Evolutionary conservation across 2,888 invertebrate species (phyloP), one percentile per base, ranked within the genome.

Genomic region (Blastobasis adustella): DNA sequence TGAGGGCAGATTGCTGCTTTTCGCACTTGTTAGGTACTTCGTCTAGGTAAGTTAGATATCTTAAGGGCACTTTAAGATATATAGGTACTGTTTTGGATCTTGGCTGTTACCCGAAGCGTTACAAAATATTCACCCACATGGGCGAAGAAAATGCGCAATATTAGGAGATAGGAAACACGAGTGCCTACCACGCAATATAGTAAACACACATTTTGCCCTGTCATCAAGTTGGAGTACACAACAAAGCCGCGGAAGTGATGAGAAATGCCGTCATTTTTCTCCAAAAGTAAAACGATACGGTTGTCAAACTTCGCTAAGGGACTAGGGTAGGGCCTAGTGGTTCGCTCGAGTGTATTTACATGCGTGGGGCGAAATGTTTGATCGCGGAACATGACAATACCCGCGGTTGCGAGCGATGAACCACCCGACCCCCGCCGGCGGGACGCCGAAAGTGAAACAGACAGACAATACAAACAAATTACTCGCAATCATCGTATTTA

Each of bases 181-280:
- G 23, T 23, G 23, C 23, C 23, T 23, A 23, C 23, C 23, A 23
- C 23, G 23, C 23, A 23, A 23, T 23, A 23, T 23, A 23, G 23
- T 23, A 23, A 23, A 23, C 23, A 23, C 23, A 23, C 23, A 23
- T 23, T 23, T 23, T 23, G 23, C 23, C 23, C 23, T 23, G 23
- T 23, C 23, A 23, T 8, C 9, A 9, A 40, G 40, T 40, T 62
- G 65, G 59, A 58, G 52, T 42, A 37, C 48, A 66, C 63, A 71
- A 75, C 72, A 75, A 70, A 70, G 57, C 55, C 54, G 55, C 39
- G 47, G 42, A 37, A 10, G 59, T 58, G 58, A 54, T 62, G 72
- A 77, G 69, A 74, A 70, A 80, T 76, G 65, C 59, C 60, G 54
- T 61, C 66, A 76, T 78, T 76, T 79, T 66, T 77, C 72, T 73